These are phyloP conservation scores for Palythoa grandiflora DNA, from an alignment of 92 coral and sea anemone species.

Conservation along the genomic window DNA sequence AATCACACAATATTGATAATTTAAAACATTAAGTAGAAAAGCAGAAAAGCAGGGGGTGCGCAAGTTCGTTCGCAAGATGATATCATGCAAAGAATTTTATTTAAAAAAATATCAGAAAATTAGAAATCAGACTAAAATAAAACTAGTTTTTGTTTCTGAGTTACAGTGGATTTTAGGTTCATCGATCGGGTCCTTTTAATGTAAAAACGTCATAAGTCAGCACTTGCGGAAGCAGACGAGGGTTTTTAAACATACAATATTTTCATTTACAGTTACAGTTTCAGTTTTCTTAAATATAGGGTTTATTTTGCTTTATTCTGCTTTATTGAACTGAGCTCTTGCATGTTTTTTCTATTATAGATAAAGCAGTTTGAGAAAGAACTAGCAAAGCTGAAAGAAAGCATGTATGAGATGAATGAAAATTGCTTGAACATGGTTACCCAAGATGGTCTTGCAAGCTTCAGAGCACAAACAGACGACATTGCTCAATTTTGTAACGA, in stretches of 20 bases:
- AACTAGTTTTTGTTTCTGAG: too few relatives aligned
- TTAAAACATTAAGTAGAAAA: too few relatives aligned
- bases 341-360: conserved; percentile 46
- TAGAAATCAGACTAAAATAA: too few relatives aligned
- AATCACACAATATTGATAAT: too few relatives aligned
- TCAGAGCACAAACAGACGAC: conserved; percentile 43
- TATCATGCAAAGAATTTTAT: too few relatives aligned
- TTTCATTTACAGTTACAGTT: neutral
- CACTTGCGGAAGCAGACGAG: too few relatives aligned
- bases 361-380: conserved; percentile 73
- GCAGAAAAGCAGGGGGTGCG: too few relatives aligned
- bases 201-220: too few relatives aligned
- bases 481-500: conserved; percentile 40
- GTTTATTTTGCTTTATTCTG: neutral
- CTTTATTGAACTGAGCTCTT: neutral
- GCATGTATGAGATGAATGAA: conserved; percentile 57
- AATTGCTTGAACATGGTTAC: conserved; percentile 42
- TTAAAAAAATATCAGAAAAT: too few relatives aligned
- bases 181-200: too few relatives aligned
- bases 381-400: conserved; percentile 58
- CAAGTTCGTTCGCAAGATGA: too few relatives aligned
- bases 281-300: neutral
- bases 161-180: too few relatives aligned
- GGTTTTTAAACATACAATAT: neutral
- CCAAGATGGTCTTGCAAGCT: conserved; percentile 24